A percentile compares a stretch with the other conserved stretches of the same genome.
Evolutionary conservation across 2,888 invertebrate species (phyloP).

Genomic region (Ophraella communa): DNA sequence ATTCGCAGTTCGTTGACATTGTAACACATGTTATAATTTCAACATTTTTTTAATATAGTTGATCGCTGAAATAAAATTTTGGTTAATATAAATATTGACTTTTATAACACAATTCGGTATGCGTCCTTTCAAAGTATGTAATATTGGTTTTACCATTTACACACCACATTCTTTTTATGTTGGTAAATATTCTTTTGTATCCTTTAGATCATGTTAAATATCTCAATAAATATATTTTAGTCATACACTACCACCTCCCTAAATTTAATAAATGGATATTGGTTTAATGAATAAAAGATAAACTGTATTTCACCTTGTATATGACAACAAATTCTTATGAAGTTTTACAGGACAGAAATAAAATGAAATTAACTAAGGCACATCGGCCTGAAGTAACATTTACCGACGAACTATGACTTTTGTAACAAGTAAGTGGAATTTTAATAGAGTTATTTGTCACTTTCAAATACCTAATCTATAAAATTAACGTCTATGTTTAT

Average conservation of each 20-base stretch:
- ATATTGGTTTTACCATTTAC: no score
- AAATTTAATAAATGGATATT: no score
- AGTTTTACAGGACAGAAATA: constrained; percentile 29
- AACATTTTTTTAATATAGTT: no score
- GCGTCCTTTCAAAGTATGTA: no score
- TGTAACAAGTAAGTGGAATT: constrained; percentile 10
- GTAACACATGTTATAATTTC: background rate
- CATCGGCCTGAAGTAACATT: constrained; percentile 33
- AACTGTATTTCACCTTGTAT: background rate
- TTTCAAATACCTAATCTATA: background rate
- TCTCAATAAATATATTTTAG: no score
- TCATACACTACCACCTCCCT: no score
- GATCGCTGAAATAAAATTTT: background rate
- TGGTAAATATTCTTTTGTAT: no score
- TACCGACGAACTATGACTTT: constrained; percentile 15
- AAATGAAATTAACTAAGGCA: constrained; percentile 22
- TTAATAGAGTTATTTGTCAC: constrained; percentile 2
- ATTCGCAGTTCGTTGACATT: background rate
- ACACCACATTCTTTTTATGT: no score
- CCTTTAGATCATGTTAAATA: no score
- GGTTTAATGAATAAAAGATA: no score
- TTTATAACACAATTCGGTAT: no score
- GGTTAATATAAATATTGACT: no score
- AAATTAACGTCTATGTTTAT: background rate
- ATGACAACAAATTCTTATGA: constrained; percentile 13